Evolutionary conservation across 2,888 invertebrate genomes (phyloP).

Genomic region (Agrochola litura): DNA sequence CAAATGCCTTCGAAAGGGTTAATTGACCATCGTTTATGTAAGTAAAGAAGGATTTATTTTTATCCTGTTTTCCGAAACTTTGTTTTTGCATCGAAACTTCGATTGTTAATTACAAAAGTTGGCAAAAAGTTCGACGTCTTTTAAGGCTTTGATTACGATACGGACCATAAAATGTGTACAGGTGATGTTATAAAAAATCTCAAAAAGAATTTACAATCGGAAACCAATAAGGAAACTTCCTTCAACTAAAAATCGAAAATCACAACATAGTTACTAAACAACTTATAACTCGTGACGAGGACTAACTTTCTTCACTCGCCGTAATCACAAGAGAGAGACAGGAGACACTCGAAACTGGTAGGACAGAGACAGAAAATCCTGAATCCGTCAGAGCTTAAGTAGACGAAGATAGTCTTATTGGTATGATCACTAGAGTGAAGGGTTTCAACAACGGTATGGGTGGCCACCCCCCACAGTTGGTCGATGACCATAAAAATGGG

Average conservation of each 20-base stretch:
- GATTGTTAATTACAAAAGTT: slow-evolving; percentile 26
- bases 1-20: slow-evolving; percentile 37
- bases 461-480: slow-evolving; percentile 91
- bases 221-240: slow-evolving; percentile 76
- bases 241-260: slow-evolving; percentile 71
- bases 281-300: slow-evolving; percentile 61
- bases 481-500: slow-evolving; percentile 91
- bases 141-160: slow-evolving; percentile 13
- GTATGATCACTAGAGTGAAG: slow-evolving; percentile 69
- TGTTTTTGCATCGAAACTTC: slow-evolving; percentile 15
- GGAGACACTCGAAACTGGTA: slow-evolving; percentile 51
- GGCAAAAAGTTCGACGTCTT: slow-evolving; percentile 16
- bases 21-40: slow-evolving; percentile 21
- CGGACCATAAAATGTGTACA: slow-evolving; percentile 14
- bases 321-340: slow-evolving; percentile 80
- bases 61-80: slow-evolving; percentile 1
- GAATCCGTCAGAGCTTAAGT: slow-evolving; percentile 76
- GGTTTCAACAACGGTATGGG: slow-evolving; percentile 82
- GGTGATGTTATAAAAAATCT: slow-evolving; percentile 2
- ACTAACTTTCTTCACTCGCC: slow-evolving; percentile 85
- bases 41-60: neutral
- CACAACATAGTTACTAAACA: slow-evolving; percentile 59
- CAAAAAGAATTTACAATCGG: slow-evolving; percentile 47
- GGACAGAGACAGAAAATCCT: slow-evolving; percentile 77
- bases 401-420: slow-evolving; percentile 80